phyloP scores from a whole-genome alignment of 2,797 vertebrate genomes.

The Rhabdomys pumilio region DNA sequence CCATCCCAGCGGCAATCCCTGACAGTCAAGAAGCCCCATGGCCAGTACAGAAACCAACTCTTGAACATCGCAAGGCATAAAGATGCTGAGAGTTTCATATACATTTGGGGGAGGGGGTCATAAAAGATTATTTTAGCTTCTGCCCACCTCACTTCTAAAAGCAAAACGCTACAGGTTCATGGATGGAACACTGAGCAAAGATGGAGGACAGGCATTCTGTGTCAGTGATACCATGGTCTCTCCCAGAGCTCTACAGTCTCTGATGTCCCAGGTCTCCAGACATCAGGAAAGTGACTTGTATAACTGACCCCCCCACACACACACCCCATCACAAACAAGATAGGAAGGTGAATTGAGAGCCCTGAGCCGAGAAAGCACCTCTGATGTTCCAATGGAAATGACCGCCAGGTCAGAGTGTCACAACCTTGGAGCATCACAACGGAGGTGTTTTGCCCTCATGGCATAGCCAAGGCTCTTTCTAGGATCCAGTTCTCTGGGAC shows the following conservation, averaged over 20 bases:
- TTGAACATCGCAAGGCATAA: not conserved
- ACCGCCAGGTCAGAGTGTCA: not conserved
- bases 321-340: not conserved
- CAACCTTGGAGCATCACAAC: not conserved
- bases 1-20: not conserved
- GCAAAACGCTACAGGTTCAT: not conserved
- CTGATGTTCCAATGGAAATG: not conserved
- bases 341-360: not conserved
- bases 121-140: conserved; percentile 12
- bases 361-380: not conserved
- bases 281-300: not conserved
- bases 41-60: conserved; percentile 10
- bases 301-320: not conserved
- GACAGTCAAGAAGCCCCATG: not conserved
- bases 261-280: not conserved
- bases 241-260: not conserved
- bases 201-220: not conserved
- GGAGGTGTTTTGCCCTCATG: not conserved
- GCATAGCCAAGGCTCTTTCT: not conserved
- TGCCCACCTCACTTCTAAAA: conserved; percentile 13
- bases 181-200: not conserved
- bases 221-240: not conserved
- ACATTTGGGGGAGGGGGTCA: not conserved
- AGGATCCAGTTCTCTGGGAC: not conserved
- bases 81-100: not conserved